These are phyloP conservation scores for Tragelaphus buxtoni DNA, from an alignment of 2,113 vertebrate genomes.

Conservation along the genomic window DNA sequence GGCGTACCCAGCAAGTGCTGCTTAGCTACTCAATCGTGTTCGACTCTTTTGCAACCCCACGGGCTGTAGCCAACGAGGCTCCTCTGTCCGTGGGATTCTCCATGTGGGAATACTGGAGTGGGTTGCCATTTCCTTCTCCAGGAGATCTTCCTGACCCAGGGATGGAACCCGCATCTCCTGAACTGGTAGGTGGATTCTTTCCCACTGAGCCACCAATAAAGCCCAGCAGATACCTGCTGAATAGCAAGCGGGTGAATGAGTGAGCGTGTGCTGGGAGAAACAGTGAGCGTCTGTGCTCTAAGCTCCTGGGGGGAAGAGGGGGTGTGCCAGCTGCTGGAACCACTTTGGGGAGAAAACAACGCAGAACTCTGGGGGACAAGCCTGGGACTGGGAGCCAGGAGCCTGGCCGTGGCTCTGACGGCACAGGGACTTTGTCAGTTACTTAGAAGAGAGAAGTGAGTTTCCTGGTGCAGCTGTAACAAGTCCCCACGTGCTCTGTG, in stretches of 20 bases:
- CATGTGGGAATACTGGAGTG: neutral
- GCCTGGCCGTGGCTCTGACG: accelerated
- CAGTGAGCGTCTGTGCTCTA: neutral
- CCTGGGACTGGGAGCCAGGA: accelerated
- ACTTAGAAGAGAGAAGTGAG: accelerated
- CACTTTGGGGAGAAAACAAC: accelerated
- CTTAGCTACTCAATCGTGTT: neutral
- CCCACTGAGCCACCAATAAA: neutral
- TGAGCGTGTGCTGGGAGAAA: accelerated
- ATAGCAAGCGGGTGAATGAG: accelerated
- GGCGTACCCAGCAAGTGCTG: neutral
- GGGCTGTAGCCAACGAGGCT: neutral
- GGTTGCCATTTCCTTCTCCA: neutral
- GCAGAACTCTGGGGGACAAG: neutral
- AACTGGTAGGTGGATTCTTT: neutral
- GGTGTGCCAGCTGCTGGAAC: neutral
- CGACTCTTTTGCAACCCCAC: neutral
- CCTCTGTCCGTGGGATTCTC: neutral
- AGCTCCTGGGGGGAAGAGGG: accelerated
- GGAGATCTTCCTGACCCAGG: neutral
- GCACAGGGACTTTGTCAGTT: neutral
- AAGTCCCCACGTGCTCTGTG: accelerated
- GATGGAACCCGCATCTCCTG: neutral
- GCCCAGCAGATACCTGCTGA: neutral
- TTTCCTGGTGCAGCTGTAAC: neutral